Conservation (phyloP, 2,888 invertebrate genomes). For the Pammene aurita region DNA sequence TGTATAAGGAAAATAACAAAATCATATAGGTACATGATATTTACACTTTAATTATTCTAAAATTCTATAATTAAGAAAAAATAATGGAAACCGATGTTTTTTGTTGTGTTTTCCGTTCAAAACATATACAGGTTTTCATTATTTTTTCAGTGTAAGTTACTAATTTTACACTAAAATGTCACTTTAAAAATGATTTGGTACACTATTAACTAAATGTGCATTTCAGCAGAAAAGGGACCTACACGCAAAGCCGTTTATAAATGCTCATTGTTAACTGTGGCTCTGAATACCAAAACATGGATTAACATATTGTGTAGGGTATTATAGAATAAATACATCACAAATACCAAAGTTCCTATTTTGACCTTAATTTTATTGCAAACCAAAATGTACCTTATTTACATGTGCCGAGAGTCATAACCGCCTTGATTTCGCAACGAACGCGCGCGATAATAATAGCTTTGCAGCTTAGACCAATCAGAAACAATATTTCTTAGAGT, state of each 20-base stretch:
- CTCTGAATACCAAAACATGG: no score
- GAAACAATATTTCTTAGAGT: background rate
- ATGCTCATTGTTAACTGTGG: no score
- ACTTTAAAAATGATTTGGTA: no score
- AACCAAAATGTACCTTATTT: background rate
- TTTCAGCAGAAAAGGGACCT: no score
- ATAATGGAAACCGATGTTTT: background rate
- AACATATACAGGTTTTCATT: no score
- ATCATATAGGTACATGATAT: background rate
- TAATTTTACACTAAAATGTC: no score
- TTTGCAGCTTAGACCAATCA: background rate
- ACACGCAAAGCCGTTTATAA: no score
- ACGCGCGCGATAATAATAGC: background rate
- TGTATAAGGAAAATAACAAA: background rate
- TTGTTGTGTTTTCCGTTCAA: no score
- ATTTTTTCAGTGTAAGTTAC: no score
- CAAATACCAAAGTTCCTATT: background rate
- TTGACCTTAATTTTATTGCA: background rate
- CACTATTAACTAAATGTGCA: no score
- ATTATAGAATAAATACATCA: no score
- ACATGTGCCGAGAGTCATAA: background rate
- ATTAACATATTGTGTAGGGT: no score
- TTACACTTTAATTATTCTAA: background rate
- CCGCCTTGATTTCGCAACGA: background rate
- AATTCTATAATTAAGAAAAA: background rate